phyloP scores from a whole-genome alignment of 2,113 vertebrate species.

The Eurypyga helias region DNA sequence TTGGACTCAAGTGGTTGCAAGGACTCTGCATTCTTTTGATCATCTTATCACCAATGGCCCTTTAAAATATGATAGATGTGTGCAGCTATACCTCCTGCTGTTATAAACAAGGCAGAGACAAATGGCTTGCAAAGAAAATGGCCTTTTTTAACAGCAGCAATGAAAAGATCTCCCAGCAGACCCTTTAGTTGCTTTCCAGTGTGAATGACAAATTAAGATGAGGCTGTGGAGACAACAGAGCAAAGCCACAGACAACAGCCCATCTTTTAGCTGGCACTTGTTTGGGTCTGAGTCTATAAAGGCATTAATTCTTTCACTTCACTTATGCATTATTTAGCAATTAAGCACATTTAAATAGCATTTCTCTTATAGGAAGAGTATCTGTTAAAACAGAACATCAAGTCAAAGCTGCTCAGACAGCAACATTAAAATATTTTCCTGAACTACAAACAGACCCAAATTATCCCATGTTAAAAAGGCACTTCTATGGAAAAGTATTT shows the following conservation, averaged over 20 bases:
- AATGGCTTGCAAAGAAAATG: background rate
- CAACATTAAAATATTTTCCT: background rate
- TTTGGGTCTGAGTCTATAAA: background rate
- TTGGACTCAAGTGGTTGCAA: background rate
- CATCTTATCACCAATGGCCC: background rate
- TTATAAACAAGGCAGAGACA: constrained; percentile 9
- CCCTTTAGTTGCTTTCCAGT: background rate
- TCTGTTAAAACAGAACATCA: rapidly evolving
- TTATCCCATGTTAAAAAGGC: background rate
- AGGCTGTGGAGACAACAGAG: background rate
- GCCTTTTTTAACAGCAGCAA: background rate
- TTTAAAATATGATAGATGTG: background rate
- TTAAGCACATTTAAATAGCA: background rate
- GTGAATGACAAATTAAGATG: constrained; percentile 24
- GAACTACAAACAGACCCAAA: background rate
- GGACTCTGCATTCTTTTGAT: background rate
- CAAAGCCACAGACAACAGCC: background rate
- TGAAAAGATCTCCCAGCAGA: constrained; percentile 20
- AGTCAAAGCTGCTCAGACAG: background rate
- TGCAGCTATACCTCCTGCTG: background rate
- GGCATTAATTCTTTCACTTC: background rate
- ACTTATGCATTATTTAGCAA: background rate
- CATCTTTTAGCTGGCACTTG: background rate
- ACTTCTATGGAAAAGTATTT: background rate
- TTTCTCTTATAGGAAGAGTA: background rate